Evolutionary conservation across 2,888 invertebrate species (phyloP).

Genomic region (Lasioglossum vierecki): DNA sequence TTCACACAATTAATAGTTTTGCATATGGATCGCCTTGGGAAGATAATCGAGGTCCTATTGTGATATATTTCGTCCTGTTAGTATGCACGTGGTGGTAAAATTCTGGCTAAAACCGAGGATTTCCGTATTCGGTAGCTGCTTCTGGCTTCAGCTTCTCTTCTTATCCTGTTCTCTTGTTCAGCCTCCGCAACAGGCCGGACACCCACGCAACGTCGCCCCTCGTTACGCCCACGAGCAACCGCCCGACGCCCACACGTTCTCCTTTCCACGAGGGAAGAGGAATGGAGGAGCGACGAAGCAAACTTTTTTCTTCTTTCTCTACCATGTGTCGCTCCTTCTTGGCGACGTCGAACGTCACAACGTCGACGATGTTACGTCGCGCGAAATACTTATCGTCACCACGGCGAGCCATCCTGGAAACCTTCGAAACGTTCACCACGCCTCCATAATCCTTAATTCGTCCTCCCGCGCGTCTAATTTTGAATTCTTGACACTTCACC

Average conservation of each 20-base stretch:
- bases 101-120: conserved; percentile 15
- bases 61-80: background rate
- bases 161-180: conserved; percentile 36
- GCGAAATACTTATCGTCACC: conserved; percentile 43
- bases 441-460: background rate
- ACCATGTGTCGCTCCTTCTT: background rate
- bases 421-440: background rate
- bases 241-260: conserved; percentile 33
- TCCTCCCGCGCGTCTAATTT: background rate
- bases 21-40: too few species aligned
- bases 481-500: too few species aligned
- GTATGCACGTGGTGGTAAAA: background rate
- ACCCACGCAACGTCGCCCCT: conserved; percentile 67
- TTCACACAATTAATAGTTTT: too few species aligned
- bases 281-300: conserved; percentile 10
- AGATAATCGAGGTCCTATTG: too few species aligned
- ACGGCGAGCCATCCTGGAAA: background rate
- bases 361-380: conserved; percentile 5
- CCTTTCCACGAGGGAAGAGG: background rate
- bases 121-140: conserved; percentile 56
- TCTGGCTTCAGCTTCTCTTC: background rate
- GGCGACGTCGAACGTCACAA: background rate
- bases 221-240: conserved; percentile 68
- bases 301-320: conserved; percentile 23
- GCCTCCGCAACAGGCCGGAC: conserved; percentile 75